Evolutionary conservation across 2,113 vertebrate species (phyloP).

Genomic region (Cynocephalus volans): DNA sequence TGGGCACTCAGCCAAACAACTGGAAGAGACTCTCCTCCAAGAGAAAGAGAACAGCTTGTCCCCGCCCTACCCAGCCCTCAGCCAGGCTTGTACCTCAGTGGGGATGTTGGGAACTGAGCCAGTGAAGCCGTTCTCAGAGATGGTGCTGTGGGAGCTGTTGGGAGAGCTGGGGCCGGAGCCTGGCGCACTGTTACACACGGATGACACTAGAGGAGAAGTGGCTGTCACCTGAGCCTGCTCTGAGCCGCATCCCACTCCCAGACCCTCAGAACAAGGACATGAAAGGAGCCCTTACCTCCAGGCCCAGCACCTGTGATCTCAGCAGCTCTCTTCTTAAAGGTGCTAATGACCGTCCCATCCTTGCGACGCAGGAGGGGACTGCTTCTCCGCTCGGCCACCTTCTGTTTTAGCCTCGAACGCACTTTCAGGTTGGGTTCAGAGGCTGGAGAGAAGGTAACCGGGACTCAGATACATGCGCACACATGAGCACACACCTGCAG

Average conservation of each 20-base stretch:
- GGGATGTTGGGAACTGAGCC: slow-evolving; percentile 94
- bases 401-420: slow-evolving; percentile 97
- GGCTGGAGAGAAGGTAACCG: slow-evolving; percentile 85
- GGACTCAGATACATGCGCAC: neutral
- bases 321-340: slow-evolving; percentile 96
- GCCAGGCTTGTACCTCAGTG: slow-evolving; percentile 89
- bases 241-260: neutral
- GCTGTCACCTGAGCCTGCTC: slow-evolving; percentile 69
- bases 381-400: slow-evolving; percentile 96
- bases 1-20: neutral
- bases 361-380: slow-evolving; percentile 96
- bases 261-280: neutral
- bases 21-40: neutral
- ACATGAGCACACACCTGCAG: neutral
- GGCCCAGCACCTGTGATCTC: slow-evolving; percentile 91
- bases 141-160: slow-evolving; percentile 93
- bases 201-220: slow-evolving; percentile 88
- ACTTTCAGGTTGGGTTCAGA: slow-evolving; percentile 99
- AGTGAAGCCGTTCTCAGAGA: slow-evolving; percentile 93
- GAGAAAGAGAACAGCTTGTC: neutral
- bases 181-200: slow-evolving; percentile 93
- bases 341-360: slow-evolving; percentile 96
- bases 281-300: slow-evolving; percentile 81
- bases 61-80: neutral
- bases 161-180: slow-evolving; percentile 94